phyloP scores from a whole-genome alignment of 2,113 vertebrate genomes.

The Coracopsis vasa region DNA sequence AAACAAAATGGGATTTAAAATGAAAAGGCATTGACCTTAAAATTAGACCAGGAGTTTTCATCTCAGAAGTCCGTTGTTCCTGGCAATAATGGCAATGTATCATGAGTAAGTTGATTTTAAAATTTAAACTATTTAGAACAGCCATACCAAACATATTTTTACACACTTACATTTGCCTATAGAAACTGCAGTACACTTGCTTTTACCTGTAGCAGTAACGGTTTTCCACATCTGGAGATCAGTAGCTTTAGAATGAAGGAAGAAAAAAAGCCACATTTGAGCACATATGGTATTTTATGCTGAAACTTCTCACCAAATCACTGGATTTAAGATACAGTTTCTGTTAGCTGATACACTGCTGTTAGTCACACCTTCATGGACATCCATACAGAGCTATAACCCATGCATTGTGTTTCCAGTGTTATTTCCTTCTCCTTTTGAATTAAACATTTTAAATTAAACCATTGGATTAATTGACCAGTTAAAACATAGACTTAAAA shows the following conservation, averaged over 20 bases:
- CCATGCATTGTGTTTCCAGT: background rate
- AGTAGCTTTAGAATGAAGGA: background rate
- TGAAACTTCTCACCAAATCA: background rate
- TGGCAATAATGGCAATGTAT: background rate
- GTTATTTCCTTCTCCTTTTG: background rate
- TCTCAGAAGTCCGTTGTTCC: background rate
- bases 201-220: background rate
- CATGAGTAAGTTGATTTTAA: background rate
- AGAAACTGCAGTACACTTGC: background rate
- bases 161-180: rapidly evolving
- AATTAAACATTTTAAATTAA: background rate
- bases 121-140: background rate
- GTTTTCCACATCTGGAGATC: background rate
- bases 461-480: background rate
- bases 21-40: background rate
- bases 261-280: background rate
- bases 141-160: background rate
- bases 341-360: background rate
- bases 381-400: rapidly evolving
- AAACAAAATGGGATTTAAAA: background rate
- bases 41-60: background rate
- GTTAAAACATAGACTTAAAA: background rate
- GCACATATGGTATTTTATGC: rapidly evolving
- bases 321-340: background rate
- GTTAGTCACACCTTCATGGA: background rate